A percentile compares a stretch with the other conserved stretches of the same genome.
Evolutionary conservation across 2,113 vertebrate genomes (phyloP).

Genomic region (Etia nguti): DNA sequence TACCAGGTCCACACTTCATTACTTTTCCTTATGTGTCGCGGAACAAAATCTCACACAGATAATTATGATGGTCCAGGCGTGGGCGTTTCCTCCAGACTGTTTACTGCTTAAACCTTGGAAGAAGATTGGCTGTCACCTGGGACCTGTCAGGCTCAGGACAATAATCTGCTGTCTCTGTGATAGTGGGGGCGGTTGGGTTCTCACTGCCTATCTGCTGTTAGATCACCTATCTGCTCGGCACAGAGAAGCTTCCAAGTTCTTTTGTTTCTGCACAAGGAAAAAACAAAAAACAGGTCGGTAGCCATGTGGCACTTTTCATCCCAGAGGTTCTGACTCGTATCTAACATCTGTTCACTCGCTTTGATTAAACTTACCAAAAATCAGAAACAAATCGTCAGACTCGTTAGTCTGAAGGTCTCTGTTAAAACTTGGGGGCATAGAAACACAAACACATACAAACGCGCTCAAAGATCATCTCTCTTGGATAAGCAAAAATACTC

Average conservation of each 20-base stretch:
- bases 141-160: slow-evolving; percentile 16
- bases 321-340: neutral
- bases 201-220: slow-evolving; percentile 40
- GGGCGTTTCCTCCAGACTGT: slow-evolving; percentile 53
- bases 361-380: neutral
- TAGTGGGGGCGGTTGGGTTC: slow-evolving; percentile 33
- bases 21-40: neutral
- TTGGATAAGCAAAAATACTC: neutral
- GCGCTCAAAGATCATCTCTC: neutral
- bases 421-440: neutral
- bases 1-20: neutral
- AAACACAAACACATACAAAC: neutral
- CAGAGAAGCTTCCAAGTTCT: neutral
- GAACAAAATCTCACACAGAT: neutral
- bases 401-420: neutral
- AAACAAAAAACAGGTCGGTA: neutral
- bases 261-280: neutral
- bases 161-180: slow-evolving; percentile 32
- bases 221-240: slow-evolving; percentile 27
- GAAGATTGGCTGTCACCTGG: slow-evolving; percentile 3
- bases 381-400: neutral
- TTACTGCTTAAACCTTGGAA: slow-evolving; percentile 16
- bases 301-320: neutral
- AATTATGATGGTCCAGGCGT: neutral
- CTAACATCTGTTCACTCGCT: neutral